phyloP scores from a whole-genome alignment of 2,113 vertebrate species.

The Microtus oregoni region DNA sequence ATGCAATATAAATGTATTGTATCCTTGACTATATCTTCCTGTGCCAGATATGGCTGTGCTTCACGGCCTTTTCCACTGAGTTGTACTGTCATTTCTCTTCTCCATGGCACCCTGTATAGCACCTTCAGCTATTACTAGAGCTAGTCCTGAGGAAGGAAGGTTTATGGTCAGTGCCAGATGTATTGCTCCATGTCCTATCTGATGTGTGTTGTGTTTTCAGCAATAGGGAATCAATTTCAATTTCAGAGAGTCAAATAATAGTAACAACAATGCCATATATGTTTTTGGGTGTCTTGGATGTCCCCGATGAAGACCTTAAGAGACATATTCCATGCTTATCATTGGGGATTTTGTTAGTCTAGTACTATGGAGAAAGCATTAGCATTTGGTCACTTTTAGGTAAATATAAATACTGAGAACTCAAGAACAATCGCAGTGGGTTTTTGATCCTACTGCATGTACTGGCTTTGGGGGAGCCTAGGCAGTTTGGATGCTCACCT shows the following conservation, averaged over 20 bases:
- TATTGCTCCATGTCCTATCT: no score
- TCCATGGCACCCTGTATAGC: neutral
- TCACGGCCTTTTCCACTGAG: neutral
- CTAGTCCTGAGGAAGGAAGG: neutral
- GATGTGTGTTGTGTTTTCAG: neutral
- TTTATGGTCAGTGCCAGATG: neutral
- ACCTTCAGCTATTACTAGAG: neutral
- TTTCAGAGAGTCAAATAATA: no score
- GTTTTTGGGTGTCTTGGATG: no score
- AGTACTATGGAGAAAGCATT: no score
- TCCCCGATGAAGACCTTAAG: no score
- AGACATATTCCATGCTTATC: no score
- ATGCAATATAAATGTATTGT: neutral
- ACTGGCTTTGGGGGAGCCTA: no score
- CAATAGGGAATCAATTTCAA: neutral
- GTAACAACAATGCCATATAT: no score
- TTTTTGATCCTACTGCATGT: no score
- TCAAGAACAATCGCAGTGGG: no score
- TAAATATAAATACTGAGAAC: neutral
- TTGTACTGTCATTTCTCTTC: neutral
- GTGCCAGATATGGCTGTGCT: neutral
- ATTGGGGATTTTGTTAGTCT: no score
- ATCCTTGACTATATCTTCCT: neutral
- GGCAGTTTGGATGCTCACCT: no score
- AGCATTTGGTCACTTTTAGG: neutral